Evolutionary conservation across 2,888 invertebrate species (phyloP).

Genomic region (Oasisia sp.): DNA sequence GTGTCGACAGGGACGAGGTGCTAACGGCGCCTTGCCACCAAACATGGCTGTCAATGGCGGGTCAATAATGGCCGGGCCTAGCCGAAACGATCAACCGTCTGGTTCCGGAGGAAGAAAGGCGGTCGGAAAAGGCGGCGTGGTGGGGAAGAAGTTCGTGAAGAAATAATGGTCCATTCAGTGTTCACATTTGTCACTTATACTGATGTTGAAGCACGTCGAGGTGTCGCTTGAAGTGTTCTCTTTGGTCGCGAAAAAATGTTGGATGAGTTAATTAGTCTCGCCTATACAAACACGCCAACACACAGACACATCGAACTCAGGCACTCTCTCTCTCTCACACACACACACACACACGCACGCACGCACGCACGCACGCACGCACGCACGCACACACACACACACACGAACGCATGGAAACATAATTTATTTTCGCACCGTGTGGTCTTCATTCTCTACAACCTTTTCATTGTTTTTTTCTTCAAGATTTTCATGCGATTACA

Average conservation of each 20-base stretch:
- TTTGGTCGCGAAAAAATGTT: neutral
- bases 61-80: neutral
- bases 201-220: neutral
- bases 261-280: neutral
- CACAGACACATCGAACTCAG: neutral
- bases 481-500: neutral
- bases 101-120: neutral
- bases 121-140: neutral
- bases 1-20: neutral
- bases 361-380: too few relatives aligned
- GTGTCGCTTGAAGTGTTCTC: neutral
- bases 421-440: too few relatives aligned
- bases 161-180: neutral
- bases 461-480: neutral
- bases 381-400: too few relatives aligned
- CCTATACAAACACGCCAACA: neutral
- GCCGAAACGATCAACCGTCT: neutral
- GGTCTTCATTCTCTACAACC: neutral
- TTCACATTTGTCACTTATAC: neutral
- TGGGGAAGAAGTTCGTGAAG: slow-evolving; percentile 7
- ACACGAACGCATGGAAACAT: too few relatives aligned
- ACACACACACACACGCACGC: too few relatives aligned
- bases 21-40: neutral
- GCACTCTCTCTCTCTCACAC: too few relatives aligned
- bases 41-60: neutral